Conservation (phyloP, 2,113 vertebrate species). For the Microcebus tavaratra region DNA sequence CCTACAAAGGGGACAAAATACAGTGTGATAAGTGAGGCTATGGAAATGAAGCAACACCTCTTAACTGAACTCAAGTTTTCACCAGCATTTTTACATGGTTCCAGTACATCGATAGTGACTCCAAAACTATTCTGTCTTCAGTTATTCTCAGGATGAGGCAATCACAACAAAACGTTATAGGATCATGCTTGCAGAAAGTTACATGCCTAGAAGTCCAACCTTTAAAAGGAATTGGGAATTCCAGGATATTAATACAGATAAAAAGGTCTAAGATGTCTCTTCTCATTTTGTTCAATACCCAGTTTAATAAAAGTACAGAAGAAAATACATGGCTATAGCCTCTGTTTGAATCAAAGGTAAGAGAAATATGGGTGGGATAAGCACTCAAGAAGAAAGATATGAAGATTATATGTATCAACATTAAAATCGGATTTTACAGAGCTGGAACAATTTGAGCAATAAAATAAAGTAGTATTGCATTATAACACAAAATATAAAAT, state of each 20-base stretch:
- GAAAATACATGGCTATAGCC: not conserved
- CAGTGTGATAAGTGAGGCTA: conserved; percentile 19
- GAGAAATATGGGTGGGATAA: conserved; percentile 26
- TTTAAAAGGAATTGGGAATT: not conserved
- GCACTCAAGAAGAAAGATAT: conserved; percentile 24
- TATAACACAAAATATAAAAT: conserved; percentile 51
- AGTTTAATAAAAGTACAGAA: conserved; percentile 21
- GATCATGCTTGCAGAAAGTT: conserved; percentile 3
- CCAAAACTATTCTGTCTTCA: not conserved
- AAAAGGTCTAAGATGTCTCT: not conserved
- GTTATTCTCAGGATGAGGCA: not conserved
- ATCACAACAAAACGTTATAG: not conserved
- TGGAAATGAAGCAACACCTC: not conserved
- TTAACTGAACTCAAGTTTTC: conserved; percentile 14
- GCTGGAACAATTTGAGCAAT: not conserved
- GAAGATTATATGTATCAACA: conserved; percentile 34
- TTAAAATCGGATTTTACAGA: conserved; percentile 33
- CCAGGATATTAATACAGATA: not conserved
- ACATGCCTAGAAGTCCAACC: not conserved
- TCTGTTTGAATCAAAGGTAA: conserved; percentile 28
- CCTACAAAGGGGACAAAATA: conserved; percentile 82
- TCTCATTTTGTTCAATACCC: conserved; percentile 40
- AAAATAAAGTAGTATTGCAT: conserved; percentile 23
- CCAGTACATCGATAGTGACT: not conserved
- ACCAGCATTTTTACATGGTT: conserved; percentile 50